phyloP scores from a whole-genome alignment of 2,888 invertebrate genomes.

The Steromphala cineraria region DNA sequence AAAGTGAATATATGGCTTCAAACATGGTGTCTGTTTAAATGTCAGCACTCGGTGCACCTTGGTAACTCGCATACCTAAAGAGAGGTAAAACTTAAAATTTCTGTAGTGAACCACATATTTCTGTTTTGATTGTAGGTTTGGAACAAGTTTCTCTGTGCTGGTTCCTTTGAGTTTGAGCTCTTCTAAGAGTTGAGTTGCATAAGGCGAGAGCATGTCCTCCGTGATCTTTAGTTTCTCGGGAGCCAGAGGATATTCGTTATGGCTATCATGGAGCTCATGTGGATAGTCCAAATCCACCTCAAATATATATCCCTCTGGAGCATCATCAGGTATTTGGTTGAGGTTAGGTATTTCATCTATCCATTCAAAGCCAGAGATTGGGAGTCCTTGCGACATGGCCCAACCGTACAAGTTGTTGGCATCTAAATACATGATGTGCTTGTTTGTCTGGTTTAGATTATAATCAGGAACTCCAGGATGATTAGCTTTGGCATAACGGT shows the following conservation, averaged over 20 bases:
- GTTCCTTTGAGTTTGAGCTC: neutral
- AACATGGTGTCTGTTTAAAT: too few relatives aligned
- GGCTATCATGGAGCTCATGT: conserved; percentile 65
- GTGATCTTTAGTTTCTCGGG: conserved; percentile 47
- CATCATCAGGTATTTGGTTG: neutral
- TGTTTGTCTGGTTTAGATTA: conserved; percentile 9
- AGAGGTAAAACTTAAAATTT: too few relatives aligned
- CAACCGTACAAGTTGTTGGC: conserved; percentile 46
- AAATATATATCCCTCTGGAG: conserved; percentile 63
- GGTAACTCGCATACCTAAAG: too few relatives aligned
- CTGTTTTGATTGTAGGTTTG: too few relatives aligned
- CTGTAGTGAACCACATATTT: too few relatives aligned
- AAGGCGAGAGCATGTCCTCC: conserved; percentile 12
- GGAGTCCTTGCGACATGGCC: conserved; percentile 49
- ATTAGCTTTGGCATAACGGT: conserved; percentile 47
- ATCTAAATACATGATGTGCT: conserved; percentile 29
- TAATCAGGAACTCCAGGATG: conserved; percentile 25
- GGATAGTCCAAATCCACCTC: conserved; percentile 76
- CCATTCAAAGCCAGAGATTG: neutral
- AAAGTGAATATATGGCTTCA: too few relatives aligned
- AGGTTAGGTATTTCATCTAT: neutral
- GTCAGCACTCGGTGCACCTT: too few relatives aligned
- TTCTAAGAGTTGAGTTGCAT: neutral
- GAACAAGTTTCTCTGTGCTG: too few relatives aligned
- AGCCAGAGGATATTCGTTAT: conserved; percentile 64